Conservation (phyloP, 2,113 vertebrate genomes). For the Smithornis capensis region DNA sequence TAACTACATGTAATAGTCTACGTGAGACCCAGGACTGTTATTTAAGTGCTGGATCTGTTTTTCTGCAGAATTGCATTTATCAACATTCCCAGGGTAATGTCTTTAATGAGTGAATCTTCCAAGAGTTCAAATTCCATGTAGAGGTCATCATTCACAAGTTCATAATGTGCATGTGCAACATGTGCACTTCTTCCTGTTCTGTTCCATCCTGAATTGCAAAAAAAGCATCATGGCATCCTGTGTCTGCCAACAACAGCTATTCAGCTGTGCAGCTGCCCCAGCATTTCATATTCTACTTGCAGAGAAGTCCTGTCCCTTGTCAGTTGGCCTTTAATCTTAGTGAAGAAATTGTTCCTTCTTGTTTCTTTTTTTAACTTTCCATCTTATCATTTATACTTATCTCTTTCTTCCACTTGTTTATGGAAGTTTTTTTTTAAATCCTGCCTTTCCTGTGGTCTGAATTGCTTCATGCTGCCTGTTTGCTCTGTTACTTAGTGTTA, state of each 20-base stretch:
- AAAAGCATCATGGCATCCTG: background rate
- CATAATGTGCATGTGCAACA: background rate
- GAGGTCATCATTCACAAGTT: background rate
- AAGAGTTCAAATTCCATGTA: background rate
- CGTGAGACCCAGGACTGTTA: background rate
- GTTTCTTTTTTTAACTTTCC: background rate
- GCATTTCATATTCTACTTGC: background rate
- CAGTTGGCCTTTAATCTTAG: background rate
- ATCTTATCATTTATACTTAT: background rate
- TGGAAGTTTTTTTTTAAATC: background rate
- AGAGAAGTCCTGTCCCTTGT: background rate
- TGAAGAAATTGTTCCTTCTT: background rate
- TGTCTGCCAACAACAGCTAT: background rate
- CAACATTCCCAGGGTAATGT: background rate
- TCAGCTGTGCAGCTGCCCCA: background rate
- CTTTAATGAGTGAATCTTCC: background rate
- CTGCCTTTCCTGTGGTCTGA: background rate
- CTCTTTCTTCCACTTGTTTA: background rate
- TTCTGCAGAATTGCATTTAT: background rate
- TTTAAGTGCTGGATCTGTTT: background rate
- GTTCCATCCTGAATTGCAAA: background rate
- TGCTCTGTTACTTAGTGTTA: background rate
- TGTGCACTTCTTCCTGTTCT: background rate
- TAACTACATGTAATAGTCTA: background rate
- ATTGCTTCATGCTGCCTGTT: background rate